phyloP scores from a whole-genome alignment of 2,113 vertebrate species.

The Stigmatopora nigra region DNA sequence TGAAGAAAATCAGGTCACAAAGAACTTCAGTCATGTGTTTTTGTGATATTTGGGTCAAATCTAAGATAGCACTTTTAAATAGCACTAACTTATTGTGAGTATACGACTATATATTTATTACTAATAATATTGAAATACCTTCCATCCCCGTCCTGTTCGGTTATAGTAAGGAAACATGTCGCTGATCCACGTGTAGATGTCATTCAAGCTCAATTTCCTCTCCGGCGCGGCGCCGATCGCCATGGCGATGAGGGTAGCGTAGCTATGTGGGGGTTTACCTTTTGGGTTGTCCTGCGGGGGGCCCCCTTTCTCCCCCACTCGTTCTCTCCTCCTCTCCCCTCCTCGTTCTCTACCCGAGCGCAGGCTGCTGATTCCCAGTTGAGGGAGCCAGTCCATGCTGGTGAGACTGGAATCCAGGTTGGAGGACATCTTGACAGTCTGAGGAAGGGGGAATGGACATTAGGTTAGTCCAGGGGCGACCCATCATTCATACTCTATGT shows the following conservation, averaged over 20 bases:
- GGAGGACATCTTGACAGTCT: conserved; percentile 77
- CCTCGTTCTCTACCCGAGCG: conserved; percentile 85
- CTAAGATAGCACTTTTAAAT: conserved; percentile 6
- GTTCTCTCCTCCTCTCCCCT: conserved; percentile 71
- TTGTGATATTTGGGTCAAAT: not conserved
- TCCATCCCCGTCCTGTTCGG: conserved; percentile 91
- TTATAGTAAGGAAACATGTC: conserved; percentile 91
- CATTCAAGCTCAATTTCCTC: conserved; percentile 90
- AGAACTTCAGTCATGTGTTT: not conserved
- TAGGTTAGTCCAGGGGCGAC: too few relatives aligned
- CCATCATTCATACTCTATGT: too few relatives aligned
- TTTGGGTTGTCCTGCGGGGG: conserved; percentile 75
- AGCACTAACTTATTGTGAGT: too few relatives aligned
- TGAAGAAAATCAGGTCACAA: conserved; percentile 17
- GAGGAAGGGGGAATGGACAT: conserved; percentile 2
- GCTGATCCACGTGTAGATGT: conserved; percentile 98
- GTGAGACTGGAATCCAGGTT: conserved; percentile 94
- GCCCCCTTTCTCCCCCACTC: conserved; percentile 72
- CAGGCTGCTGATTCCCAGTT: conserved; percentile 79
- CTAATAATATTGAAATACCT: conserved; percentile 61
- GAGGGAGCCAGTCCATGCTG: conserved; percentile 96
- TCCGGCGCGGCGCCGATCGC: conserved; percentile 88
- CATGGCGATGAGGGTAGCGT: conserved; percentile 92
- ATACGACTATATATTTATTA: too few relatives aligned
- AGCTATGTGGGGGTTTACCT: conserved; percentile 94